Conservation (phyloP, 2,797 vertebrate genomes). For the Gobio occitaniae region DNA sequence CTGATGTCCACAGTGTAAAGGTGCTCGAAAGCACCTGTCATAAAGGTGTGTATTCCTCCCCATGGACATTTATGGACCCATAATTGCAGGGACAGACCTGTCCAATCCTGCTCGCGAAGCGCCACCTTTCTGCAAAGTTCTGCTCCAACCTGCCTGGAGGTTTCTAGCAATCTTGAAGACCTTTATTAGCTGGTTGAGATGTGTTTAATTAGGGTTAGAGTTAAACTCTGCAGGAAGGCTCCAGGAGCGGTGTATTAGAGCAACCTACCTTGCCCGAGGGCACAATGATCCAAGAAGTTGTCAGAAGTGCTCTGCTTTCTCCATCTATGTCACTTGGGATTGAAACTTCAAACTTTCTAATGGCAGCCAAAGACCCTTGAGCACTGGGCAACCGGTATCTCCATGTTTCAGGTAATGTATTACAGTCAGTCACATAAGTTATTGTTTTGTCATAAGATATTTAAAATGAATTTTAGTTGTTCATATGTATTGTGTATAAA, state of each 20-base stretch:
- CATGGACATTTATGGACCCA: not conserved
- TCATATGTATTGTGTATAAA: not conserved
- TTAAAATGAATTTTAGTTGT: not conserved
- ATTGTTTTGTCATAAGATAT: not conserved
- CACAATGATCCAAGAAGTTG: slow-evolving; percentile 4
- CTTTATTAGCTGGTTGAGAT: slow-evolving; percentile 29
- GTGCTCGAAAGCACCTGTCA: not conserved
- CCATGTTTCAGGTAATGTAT: slow-evolving; percentile 28
- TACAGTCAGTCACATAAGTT: not conserved
- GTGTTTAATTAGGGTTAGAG: slow-evolving; percentile 20
- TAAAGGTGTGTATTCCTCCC: not conserved
- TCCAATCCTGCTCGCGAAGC: slow-evolving; percentile 6
- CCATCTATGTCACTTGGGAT: not conserved
- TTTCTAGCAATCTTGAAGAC: not conserved
- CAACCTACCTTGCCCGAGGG: not conserved
- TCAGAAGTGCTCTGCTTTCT: slow-evolving; percentile 15
- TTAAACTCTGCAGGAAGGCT: slow-evolving; percentile 10
- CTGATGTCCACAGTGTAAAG: not conserved
- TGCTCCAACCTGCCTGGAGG: slow-evolving; percentile 12
- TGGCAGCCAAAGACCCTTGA: not conserved
- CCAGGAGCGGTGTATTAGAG: not conserved
- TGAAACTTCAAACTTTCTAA: not conserved
- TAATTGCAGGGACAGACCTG: slow-evolving; percentile 19
- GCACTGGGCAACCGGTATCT: not conserved
- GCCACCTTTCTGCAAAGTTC: slow-evolving; percentile 16